These are phyloP conservation scores for Myopa tessellatipennis DNA, from an alignment of 2,888 invertebrate genomes.

Conservation along the genomic window DNA sequence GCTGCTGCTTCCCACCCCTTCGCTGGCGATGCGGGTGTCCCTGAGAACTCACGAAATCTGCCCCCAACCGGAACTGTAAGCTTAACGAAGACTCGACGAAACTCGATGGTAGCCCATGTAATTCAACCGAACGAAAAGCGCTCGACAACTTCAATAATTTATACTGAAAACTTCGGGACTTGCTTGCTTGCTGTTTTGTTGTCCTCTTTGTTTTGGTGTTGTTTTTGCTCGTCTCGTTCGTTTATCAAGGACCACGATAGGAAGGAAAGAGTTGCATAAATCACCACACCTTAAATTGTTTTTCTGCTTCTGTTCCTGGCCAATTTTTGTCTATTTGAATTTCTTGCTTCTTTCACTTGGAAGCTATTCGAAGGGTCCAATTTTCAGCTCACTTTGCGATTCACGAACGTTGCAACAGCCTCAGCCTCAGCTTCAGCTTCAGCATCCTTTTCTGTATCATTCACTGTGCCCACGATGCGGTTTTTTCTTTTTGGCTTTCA, in stretches of 20 bases:
- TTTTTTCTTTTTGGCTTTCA: constrained; percentile 32
- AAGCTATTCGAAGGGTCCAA: too few relatives aligned
- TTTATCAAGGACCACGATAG: constrained; percentile 41
- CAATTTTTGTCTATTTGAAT: too few relatives aligned
- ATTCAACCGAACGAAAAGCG: constrained; percentile 15
- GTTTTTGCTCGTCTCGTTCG: constrained; percentile 38
- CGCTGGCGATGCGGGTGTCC: neutral
- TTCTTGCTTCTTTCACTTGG: too few relatives aligned
- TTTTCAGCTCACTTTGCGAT: too few relatives aligned
- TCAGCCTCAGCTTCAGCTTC: neutral
- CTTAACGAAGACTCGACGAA: constrained; percentile 34
- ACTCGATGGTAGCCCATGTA: neutral
- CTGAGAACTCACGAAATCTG: constrained; percentile 28
- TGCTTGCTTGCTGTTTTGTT: constrained; percentile 23
- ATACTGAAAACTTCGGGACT: constrained; percentile 44
- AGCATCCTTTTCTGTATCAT: constrained; percentile 24
- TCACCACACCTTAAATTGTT: constrained; percentile 66
- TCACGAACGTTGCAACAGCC: too few relatives aligned
- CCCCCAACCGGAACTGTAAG: neutral
- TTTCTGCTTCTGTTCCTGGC: neutral
- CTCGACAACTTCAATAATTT: constrained; percentile 22
- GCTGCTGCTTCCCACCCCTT: neutral
- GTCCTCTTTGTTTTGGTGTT: constrained; percentile 31
- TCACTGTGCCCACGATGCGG: constrained; percentile 9
- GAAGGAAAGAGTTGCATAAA: constrained; percentile 60